Conservation (phyloP, 2,113 vertebrate genomes). For the Oenanthe melanoleuca region DNA sequence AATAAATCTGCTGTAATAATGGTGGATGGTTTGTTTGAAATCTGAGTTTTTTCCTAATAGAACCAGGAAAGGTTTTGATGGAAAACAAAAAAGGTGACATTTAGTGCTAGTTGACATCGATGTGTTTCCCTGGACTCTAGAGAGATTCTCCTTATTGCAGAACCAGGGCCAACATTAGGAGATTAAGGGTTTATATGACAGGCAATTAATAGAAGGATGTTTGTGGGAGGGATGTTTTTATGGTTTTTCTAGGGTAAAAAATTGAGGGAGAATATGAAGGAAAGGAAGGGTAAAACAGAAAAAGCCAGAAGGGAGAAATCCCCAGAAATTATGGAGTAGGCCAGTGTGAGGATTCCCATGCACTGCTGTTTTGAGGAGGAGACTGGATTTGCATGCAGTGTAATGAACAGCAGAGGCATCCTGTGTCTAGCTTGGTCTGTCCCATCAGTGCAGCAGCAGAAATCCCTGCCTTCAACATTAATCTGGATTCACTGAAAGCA, state of each 20-base stretch:
- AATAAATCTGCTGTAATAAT: neutral
- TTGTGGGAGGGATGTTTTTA: neutral
- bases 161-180: neutral
- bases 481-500: neutral
- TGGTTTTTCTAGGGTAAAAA: neutral
- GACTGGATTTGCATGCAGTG: neutral
- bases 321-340: neutral
- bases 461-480: neutral
- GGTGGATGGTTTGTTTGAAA: neutral
- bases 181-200: neutral
- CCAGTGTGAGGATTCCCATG: neutral
- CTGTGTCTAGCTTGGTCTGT: neutral
- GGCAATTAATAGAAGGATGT: neutral
- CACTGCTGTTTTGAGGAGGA: neutral
- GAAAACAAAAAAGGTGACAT: neutral
- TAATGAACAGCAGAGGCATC: neutral
- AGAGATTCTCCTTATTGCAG: neutral
- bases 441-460: neutral
- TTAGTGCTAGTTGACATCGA: neutral
- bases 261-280: neutral
- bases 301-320: neutral
- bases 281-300: neutral
- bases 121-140: neutral
- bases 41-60: neutral
- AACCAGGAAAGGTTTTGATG: neutral